Evolutionary conservation across 2,888 invertebrate species (phyloP).

Genomic region (Sepioteuthis lessoniana): DNA sequence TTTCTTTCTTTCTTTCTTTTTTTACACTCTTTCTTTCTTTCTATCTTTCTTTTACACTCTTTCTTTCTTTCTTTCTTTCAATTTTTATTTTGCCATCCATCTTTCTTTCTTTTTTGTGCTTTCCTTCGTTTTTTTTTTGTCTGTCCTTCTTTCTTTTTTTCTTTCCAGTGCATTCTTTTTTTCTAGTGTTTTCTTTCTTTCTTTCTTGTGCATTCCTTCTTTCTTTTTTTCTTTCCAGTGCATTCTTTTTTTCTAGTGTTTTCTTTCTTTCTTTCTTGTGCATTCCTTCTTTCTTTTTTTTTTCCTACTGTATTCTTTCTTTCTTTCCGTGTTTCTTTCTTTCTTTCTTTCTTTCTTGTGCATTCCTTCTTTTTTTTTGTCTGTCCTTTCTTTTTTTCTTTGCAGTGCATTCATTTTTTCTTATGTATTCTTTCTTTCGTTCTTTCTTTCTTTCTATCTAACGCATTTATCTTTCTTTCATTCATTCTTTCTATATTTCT

Average conservation of each 20-base stretch:
- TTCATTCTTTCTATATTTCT: neutral
- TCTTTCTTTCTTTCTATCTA: neutral
- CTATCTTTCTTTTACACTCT: too few species aligned
- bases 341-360: neutral
- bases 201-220: too few species aligned
- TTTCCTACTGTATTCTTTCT: neutral
- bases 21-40: neutral
- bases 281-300: neutral
- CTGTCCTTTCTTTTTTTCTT: neutral
- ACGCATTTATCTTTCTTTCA: neutral
- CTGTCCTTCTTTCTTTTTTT: too few species aligned
- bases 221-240: too few species aligned
- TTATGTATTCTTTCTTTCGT: neutral
- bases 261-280: too few species aligned
- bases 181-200: too few species aligned
- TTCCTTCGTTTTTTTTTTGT: too few species aligned
- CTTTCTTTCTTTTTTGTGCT: neutral
- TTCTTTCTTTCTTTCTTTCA: neutral
- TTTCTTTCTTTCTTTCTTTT: neutral
- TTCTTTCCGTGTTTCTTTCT: neutral
- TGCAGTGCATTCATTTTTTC: neutral
- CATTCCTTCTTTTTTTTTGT: neutral
- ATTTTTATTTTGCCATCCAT: neutral
- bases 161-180: too few species aligned
- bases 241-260: too few species aligned